Evolutionary conservation across 2,797 vertebrate genomes (phyloP).

Genomic region (Takifugu rubripes): DNA sequence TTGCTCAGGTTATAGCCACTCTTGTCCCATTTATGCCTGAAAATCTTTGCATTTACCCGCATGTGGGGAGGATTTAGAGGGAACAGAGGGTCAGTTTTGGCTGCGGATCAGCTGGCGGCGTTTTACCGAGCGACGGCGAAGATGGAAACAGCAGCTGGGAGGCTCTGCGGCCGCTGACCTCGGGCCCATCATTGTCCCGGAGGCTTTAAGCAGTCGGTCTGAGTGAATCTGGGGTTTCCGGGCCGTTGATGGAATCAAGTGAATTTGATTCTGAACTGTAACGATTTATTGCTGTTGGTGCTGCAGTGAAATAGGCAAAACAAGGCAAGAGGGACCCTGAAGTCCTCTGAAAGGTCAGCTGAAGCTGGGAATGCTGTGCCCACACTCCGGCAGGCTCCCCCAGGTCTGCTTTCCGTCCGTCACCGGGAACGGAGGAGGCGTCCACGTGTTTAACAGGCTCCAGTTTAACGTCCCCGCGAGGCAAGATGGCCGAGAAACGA

Average conservation of each 20-base stretch:
- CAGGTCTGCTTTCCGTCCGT: constrained; percentile 43
- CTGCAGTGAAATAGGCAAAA: constrained; percentile 27
- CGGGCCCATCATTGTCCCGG: constrained; percentile 10
- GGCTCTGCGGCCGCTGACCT: constrained; percentile 24
- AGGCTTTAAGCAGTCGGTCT: too few species aligned
- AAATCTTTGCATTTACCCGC: constrained; percentile 3
- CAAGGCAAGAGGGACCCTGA: constrained; percentile 22
- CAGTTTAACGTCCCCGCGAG: constrained; percentile 27
- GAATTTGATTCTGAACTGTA: too few species aligned
- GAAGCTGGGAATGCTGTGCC: constrained; percentile 28
- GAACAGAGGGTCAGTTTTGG: constrained; percentile 14
- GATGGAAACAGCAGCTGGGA: background rate
- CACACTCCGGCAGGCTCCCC: constrained; percentile 55
- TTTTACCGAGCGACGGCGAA: background rate
- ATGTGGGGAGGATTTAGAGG: constrained; percentile 7
- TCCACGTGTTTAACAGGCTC: constrained; percentile 51
- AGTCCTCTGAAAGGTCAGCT: constrained; percentile 26
- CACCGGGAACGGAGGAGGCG: constrained; percentile 49
- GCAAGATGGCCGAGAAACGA: constrained; percentile 30
- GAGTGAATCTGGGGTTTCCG: too few species aligned
- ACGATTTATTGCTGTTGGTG: too few species aligned
- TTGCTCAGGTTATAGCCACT: too few species aligned
- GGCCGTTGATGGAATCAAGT: too few species aligned
- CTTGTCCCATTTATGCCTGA: background rate
- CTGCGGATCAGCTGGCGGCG: constrained; percentile 3